Evolutionary conservation across 2,797 vertebrate genomes (phyloP).

Genomic region (Sparus aurata): DNA sequence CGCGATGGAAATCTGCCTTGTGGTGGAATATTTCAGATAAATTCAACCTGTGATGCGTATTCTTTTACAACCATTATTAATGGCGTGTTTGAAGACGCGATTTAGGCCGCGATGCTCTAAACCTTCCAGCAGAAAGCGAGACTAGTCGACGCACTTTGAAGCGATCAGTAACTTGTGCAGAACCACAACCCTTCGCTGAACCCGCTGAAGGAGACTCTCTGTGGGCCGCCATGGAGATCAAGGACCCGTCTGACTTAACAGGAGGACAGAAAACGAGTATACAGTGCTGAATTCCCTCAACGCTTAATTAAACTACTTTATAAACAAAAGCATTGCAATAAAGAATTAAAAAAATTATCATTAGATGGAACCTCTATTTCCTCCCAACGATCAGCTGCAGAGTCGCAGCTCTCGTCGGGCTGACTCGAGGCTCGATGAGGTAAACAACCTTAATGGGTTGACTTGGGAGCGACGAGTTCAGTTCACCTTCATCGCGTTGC

Average conservation of each 20-base stretch:
- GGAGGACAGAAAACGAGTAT: not conserved
- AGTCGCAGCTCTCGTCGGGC: not conserved
- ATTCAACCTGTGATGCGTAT: not conserved
- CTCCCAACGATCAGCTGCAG: not conserved
- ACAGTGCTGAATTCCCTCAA: slow-evolving; percentile 28
- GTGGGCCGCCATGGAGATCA: not conserved
- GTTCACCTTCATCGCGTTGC: slow-evolving; percentile 4
- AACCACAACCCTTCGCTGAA: not conserved
- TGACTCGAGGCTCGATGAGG: slow-evolving; percentile 12
- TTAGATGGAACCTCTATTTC: slow-evolving; percentile 4
- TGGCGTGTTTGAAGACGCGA: not conserved
- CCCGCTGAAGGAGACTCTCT: not conserved
- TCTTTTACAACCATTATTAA: not conserved
- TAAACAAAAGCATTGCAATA: slow-evolving; percentile 10
- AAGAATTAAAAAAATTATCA: not conserved
- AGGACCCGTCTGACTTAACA: not conserved
- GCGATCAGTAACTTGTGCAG: not conserved
- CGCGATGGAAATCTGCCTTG: too few species aligned
- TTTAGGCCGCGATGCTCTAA: not conserved
- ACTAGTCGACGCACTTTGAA: not conserved
- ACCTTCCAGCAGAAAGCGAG: not conserved
- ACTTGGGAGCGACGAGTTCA: slow-evolving; percentile 27
- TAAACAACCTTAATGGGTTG: slow-evolving; percentile 53
- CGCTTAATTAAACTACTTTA: slow-evolving; percentile 28
- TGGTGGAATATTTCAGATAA: not conserved